Base-by-base conservation (phyloP, 2,113 vertebrate species). In the Blennius ocellaris region DNA sequence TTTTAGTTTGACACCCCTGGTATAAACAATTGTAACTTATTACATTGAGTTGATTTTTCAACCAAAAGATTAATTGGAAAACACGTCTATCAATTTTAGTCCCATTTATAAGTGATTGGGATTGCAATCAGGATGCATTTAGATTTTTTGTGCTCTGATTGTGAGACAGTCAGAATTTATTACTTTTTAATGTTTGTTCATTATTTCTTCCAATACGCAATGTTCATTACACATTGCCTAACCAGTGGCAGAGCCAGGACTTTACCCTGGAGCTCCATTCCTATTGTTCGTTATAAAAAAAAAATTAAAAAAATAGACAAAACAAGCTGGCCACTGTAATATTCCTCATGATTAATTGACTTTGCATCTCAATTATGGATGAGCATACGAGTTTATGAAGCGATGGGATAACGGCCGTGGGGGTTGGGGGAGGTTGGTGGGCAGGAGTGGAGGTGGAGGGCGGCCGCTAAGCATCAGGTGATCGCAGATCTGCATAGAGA, bases 261-360 rank as follows among this genome's bases (percentile, higher is more conserved):
- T 11, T 39, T 47, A 49, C 10, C 66, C 52, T 43, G 43, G 1
- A 44, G 8, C 40, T 45, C 15, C 36, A n/a, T 54, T 58, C 53
- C 63, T 39, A 14, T 39, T 30, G 64, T 53, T 80, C 56, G 38
- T 41, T 84, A 63, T 85, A 73, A 76, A 85, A 76, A 30, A 30
- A 30, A 2, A 30, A 30, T 61, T 85, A 73, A 76, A 85, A 76
- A 30, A 30, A 30, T 4, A 30, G 4, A 30, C 2, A 30, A 30
- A 30, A 30, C 78, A 67, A 65, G 40, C 62, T 14, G 48, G 11
- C 15, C 38, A 41, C 47, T 74, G 69, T 81, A 73, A 80, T 67
- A 83, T 80, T 71, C 50, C 47, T 52, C 17, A 53, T 87, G 81
- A 90, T 87, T 90, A 85, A 90, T 88, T 90, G 56, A 76, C 63